These are phyloP conservation scores for Bubalus kerabau DNA, from an alignment of 2,113 vertebrate species.

Conservation along the genomic window DNA sequence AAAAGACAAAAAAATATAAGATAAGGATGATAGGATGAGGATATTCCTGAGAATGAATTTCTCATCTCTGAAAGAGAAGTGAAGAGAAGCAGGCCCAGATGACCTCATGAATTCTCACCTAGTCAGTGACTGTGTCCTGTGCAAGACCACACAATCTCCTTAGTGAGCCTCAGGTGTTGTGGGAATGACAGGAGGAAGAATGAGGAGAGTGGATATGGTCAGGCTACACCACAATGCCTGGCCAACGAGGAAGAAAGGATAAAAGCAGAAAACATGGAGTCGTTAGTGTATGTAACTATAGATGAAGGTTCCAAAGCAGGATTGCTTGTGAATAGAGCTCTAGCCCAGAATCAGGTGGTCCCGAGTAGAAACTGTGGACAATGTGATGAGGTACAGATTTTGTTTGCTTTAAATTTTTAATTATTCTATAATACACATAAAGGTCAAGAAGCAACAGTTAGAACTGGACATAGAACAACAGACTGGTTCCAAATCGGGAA, in stretches of 20 bases:
- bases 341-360: not conserved
- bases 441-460: no score
- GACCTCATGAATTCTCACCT: not conserved
- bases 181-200: not conserved
- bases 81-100: not conserved
- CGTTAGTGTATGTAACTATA: accelerated
- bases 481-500: no score
- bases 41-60: not conserved
- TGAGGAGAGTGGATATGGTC: no score
- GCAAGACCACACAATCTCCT: not conserved
- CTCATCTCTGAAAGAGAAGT: not conserved
- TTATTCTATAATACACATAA: not conserved
- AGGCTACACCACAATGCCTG: not conserved
- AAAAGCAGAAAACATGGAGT: not conserved
- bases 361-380: not conserved
- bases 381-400: no score
- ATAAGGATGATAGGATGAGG: not conserved
- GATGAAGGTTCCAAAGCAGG: not conserved
- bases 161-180: no score
- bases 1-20: not conserved
- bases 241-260: not conserved
- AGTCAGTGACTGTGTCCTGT: accelerated
- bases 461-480: no score
- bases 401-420: not conserved
- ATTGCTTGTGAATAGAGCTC: not conserved